phyloP scores from a whole-genome alignment of 2,888 invertebrate genomes.

The Acleris literana region DNA sequence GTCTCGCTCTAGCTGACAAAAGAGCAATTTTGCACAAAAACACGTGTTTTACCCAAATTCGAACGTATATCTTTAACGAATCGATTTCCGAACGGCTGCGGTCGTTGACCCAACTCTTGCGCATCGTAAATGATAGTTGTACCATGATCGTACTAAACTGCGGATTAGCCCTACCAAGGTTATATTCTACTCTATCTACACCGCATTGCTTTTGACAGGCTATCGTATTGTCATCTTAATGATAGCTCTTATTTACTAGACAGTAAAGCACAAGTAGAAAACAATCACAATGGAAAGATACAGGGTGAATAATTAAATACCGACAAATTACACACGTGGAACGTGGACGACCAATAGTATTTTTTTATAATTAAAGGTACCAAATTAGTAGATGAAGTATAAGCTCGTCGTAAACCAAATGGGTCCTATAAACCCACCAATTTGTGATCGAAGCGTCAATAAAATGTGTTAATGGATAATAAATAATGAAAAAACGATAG shows the following conservation, averaged over 20 bases:
- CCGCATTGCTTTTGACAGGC: too few species aligned
- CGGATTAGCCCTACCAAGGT: too few species aligned
- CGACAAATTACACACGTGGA: too few species aligned
- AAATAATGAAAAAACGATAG: constrained; percentile 60
- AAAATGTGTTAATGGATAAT: constrained; percentile 74
- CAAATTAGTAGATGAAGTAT: constrained; percentile 55
- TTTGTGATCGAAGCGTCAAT: constrained; percentile 69
- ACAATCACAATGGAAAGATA: too few species aligned
- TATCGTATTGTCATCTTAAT: too few species aligned
- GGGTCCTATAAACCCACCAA: constrained; percentile 54
- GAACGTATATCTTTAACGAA: constrained; percentile 57
- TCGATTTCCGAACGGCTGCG: constrained; percentile 72
- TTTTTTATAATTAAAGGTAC: constrained; percentile 43
- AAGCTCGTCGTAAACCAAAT: constrained; percentile 58
- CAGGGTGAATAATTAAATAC: too few species aligned
- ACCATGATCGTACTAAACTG: too few species aligned
- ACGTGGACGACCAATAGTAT: background rate
- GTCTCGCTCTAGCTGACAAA: too few species aligned
- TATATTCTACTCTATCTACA: too few species aligned
- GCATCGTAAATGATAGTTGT: constrained; percentile 33
- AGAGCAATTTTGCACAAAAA: too few species aligned
- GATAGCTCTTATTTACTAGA: too few species aligned
- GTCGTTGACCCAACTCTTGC: constrained; percentile 65
- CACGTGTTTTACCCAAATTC: background rate
- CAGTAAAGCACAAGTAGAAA: too few species aligned